Base-by-base conservation (phyloP, 2,797 vertebrate species). In the Peromyscus eremicus region DNA sequence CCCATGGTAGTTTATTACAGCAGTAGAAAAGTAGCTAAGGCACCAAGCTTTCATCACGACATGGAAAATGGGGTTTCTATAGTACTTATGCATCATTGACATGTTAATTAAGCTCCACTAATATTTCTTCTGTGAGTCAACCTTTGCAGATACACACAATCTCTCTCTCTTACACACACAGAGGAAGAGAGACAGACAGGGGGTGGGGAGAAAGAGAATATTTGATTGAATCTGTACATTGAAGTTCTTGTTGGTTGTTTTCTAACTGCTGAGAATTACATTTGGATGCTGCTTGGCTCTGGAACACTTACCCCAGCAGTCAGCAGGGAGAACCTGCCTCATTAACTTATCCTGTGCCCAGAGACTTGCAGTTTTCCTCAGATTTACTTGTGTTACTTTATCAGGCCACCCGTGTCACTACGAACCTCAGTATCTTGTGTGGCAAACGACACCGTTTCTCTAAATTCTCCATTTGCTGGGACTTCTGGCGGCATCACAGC, bases 381-480 rank as follows among this genome's bases (percentile, higher is more conserved):
- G 0, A 94, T 95, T 64, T 90, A 70, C 94, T 94, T 70, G 19
- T 66, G n/a, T 70, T 73, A 1, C 75, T 21, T 90, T 64, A 66
- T 66, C 73, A 37, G 92, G 71, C 66, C 91, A 90, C 43, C 17
- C 29, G 21, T 86, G 49, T 73, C 80, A 94, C 86, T 82, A 46
- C 79, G 80, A 92, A 13, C 75, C 8, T 64, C 55, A 80, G 21
- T 46, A 85, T 73, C 71, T 94, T 29, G 29, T 86, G 73, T 49
- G 14, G 77, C 8, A 23, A 87, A 88, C 88, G 80, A 82, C 55
- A 84, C 62, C 68, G n/a, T 93, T 92, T 90, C 94, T 96, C 70
- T 96, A 91, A 94, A 64, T 95, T 92, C 55, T 94, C 81, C 84
- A 89, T 96, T 94, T 97, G 73, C 79, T 91, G 90, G 95, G 87